Percentiles rank a stretch among this genome's conserved stretches.
Evolutionary conservation across 2,888 invertebrate genomes (phyloP).

Genomic region (Mythimna impura): DNA sequence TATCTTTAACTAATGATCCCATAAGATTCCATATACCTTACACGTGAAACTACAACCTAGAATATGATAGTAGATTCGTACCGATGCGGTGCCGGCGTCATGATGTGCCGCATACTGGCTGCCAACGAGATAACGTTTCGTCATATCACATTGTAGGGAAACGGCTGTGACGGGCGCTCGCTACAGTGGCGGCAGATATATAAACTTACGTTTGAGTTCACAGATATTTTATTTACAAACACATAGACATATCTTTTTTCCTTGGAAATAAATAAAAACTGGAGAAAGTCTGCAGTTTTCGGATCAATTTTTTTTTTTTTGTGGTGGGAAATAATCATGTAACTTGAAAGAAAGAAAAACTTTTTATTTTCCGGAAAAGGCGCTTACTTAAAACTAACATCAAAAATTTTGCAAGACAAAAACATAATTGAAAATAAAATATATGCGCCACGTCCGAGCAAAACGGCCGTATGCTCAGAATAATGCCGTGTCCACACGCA

Average conservation of each 20-base stretch:
- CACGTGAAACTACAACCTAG: not conserved
- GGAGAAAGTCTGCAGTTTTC: not conserved
- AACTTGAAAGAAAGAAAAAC: no score
- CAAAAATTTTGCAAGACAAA: no score
- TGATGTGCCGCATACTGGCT: conserved; percentile 49
- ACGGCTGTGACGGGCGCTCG: conserved; percentile 45
- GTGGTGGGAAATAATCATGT: no score
- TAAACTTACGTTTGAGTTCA: not conserved
- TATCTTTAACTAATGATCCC: no score
- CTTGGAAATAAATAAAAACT: not conserved
- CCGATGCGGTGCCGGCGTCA: conserved; percentile 25
- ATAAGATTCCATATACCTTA: not conserved
- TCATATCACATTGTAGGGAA: conserved; percentile 70
- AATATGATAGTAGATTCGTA: conserved; percentile 13
- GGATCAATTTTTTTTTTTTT: no score
- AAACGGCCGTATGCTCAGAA: no score
- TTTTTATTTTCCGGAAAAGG: no score
- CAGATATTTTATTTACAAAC: not conserved
- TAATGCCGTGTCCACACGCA: no score
- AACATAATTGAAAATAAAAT: no score
- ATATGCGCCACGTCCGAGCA: no score
- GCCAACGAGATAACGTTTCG: conserved; percentile 70
- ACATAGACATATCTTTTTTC: not conserved
- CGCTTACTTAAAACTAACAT: no score
- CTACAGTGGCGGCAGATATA: conserved; percentile 49